Conservation (phyloP, 1,140 invertebrate genomes). For the Drosophila lacertosa region DNA sequence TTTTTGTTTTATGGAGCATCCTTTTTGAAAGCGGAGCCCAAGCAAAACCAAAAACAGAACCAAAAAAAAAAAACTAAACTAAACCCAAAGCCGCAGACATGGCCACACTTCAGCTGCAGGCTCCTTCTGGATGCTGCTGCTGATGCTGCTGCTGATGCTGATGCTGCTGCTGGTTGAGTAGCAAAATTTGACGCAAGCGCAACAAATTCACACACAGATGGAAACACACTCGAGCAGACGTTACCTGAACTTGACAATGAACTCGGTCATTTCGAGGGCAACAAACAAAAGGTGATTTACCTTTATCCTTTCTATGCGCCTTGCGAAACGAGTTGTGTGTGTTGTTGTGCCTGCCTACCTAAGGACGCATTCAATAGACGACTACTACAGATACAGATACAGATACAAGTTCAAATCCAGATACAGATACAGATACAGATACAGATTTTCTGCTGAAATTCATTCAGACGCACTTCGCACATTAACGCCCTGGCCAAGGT, state of each 20-base stretch:
- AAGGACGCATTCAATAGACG: slow-evolving; percentile 28
- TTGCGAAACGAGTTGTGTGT: slow-evolving; percentile 46
- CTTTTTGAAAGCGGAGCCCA: slow-evolving; percentile 41
- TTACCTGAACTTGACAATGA: slow-evolving; percentile 58
- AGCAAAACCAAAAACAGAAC: slow-evolving; percentile 14
- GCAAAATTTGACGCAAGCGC: slow-evolving; percentile 74
- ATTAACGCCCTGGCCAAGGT: slow-evolving; percentile 60
- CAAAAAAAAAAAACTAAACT: no score
- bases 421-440: slow-evolving; percentile 30
- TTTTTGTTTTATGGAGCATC: slow-evolving; percentile 80
- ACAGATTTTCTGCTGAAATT: slow-evolving; percentile 62
- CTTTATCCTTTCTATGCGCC: slow-evolving; percentile 52
- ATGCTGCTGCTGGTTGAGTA: slow-evolving; percentile 36
- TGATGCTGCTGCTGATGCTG: no score
- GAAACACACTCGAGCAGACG: slow-evolving; percentile 25
- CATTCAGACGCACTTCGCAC: slow-evolving; percentile 81
- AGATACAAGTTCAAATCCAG: slow-evolving; percentile 2
- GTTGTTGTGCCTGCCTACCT: slow-evolving; percentile 21
- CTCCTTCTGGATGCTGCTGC: neutral
- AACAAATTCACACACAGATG: slow-evolving; percentile 46
- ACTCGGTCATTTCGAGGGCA: slow-evolving; percentile 54
- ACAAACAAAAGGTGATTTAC: slow-evolving; percentile 59
- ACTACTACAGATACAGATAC: slow-evolving; percentile 20
- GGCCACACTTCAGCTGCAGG: slow-evolving; percentile 61
- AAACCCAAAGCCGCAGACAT: slow-evolving; percentile 49